Conservation (phyloP, 2,888 invertebrate species). For the Drosophila seclusa region DNA sequence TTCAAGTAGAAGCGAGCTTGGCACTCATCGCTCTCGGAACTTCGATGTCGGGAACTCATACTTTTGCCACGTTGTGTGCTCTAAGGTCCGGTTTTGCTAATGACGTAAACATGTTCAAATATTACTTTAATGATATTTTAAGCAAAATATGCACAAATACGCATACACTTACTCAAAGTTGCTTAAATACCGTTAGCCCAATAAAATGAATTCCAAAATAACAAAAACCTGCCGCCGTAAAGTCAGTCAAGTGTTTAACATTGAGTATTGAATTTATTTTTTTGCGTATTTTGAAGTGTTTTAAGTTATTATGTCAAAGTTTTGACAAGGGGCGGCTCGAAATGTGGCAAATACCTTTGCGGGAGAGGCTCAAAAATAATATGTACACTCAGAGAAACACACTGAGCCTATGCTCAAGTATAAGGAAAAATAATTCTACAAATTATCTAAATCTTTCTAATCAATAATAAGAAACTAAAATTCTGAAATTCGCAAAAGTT, state of each 20-base stretch:
- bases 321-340: constrained; percentile 15
- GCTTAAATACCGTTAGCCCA: constrained; percentile 62
- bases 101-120: constrained; percentile 71
- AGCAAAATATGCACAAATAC: constrained; percentile 27
- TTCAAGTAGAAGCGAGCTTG: constrained; percentile 58
- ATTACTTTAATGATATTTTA: constrained; percentile 57
- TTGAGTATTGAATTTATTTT: constrained; percentile 6
- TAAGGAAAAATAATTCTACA: neutral
- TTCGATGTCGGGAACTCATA: constrained; percentile 19
- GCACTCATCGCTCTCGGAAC: constrained; percentile 55
- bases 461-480: neutral
- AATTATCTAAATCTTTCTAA: neutral
- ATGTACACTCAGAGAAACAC: neutral
- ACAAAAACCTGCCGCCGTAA: constrained; percentile 44
- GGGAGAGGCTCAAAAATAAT: neutral
- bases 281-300: constrained; percentile 8
- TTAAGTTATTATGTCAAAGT: constrained; percentile 36
- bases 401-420: neutral
- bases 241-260: constrained; percentile 58
- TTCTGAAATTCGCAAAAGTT: neutral
- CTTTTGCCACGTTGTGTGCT: constrained; percentile 29
- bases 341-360: neutral
- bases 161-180: constrained; percentile 12
- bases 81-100: constrained; percentile 70
- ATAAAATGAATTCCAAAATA: constrained; percentile 16